Conservation (phyloP, 2,113 vertebrate species). For the Erinaceus europaeus region DNA sequence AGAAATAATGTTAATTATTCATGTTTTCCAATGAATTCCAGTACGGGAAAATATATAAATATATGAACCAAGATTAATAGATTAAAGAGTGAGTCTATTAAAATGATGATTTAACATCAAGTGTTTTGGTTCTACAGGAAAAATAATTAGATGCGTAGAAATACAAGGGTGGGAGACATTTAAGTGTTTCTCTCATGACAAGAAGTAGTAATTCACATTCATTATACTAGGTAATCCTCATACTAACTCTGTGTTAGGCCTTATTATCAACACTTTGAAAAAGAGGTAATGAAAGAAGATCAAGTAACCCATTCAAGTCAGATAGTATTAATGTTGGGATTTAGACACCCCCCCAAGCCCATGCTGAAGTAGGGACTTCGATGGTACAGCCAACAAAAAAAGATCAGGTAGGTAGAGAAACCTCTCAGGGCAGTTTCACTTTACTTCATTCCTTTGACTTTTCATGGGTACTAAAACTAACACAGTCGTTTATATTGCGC, state of each 20-base stretch:
- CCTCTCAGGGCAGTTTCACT: background rate
- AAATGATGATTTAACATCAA: background rate
- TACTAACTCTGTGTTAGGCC: background rate
- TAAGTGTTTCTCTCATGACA: background rate
- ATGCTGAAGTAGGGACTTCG: background rate
- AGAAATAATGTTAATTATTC: background rate
- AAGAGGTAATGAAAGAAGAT: background rate
- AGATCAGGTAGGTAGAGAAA: background rate
- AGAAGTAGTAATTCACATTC: background rate
- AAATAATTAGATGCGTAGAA: background rate
- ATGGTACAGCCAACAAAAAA: background rate
- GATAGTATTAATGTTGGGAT: background rate
- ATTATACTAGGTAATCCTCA: background rate
- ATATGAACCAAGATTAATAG: background rate
- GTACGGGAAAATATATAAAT: background rate
- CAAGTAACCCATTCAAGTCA: background rate
- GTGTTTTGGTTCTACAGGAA: background rate
- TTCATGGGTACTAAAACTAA: background rate
- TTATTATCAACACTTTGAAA: background rate
- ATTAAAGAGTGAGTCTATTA: background rate
- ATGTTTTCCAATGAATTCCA: background rate
- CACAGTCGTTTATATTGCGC: fast-evolving
- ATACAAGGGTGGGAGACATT: background rate
- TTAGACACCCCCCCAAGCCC: background rate
- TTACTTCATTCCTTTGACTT: background rate